phyloP scores from a whole-genome alignment of 2,113 vertebrate genomes.

The Hipposideros armiger region DNA sequence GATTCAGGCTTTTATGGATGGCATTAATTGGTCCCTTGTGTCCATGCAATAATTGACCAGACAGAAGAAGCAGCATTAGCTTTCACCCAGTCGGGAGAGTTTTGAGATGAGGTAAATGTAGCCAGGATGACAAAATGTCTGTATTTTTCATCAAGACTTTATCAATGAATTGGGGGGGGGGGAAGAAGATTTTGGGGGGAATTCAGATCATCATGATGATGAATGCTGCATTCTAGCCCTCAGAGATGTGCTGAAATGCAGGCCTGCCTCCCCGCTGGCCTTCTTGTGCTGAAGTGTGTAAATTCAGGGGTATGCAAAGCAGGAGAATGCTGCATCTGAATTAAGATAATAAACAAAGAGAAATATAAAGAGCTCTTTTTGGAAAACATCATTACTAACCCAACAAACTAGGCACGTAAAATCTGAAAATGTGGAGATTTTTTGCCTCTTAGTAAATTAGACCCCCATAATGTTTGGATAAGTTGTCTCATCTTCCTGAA shows the following conservation, averaged over 20 bases:
- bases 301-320: not conserved
- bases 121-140: conserved; percentile 93
- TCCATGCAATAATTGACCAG: conserved; percentile 93
- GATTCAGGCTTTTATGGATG: conserved; percentile 95
- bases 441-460: not conserved
- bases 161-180: conserved; percentile 83
- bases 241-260: not conserved
- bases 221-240: not conserved
- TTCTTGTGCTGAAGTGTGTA: not conserved
- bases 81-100: conserved; percentile 89
- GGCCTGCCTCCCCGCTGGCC: not conserved
- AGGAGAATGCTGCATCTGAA: not conserved
- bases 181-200: conserved; percentile 67
- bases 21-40: conserved; percentile 98
- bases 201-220: conserved; percentile 85
- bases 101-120: conserved; percentile 91
- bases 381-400: not conserved
- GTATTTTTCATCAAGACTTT: conserved; percentile 91
- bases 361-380: not conserved
- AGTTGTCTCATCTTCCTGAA: not conserved
- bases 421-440: not conserved
- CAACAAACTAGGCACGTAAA: not conserved
- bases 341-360: not conserved
- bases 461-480: not conserved
- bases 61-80: conserved; percentile 90